Base-by-base conservation (phyloP, 2,888 invertebrate species). In the Xylota segnis region DNA sequence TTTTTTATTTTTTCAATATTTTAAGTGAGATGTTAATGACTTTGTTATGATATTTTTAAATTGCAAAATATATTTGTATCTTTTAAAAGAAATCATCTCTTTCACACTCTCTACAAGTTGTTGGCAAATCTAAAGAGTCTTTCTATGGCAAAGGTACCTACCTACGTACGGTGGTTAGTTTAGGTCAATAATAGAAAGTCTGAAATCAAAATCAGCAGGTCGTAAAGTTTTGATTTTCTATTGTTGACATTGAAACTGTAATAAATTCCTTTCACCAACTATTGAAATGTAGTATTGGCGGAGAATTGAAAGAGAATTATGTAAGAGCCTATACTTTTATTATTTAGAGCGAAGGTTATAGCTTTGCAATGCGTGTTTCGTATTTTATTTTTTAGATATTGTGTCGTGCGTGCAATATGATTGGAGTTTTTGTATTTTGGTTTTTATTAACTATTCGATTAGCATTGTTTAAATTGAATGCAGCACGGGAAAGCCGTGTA, bases 201-300 rank as follows among this genome's bases (percentile, higher is more conserved):
- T 7, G 27, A 37, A 59, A 59, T 59, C 18, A 23, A 58, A 59
- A 50, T 72, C 47, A 61, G 12, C 23, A 61, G 37, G 40, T 52
- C 52, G 61, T 61, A 23, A 9, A n/a, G 37, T 10, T 50, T 50
- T 43, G 50, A 43, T 29, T 72, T 61, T 72, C 43, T 18, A 40
- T 32, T 40, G 52, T 9, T 61, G 61, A 29, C 52, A 72, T 72
- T 72, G 72, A 72, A 52, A 72, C 52, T 43, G 52, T 29, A 37
- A 63, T 63, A 61, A 61, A 72, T 43, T 72, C 61, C 50, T 50
- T 52, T 50, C 50, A 58, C 72, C 18, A 43, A 40, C 37, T 14
- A 32, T 63, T 18, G 29, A 37, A 14, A 37, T n/a, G n/a, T n/a
- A 4, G 34, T n/a, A n/a, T 37, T 5, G 5, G 6, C 7, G 27